These are phyloP conservation scores for Falco cherrug DNA, from an alignment of 2,797 vertebrate genomes.

Conservation along the genomic window DNA sequence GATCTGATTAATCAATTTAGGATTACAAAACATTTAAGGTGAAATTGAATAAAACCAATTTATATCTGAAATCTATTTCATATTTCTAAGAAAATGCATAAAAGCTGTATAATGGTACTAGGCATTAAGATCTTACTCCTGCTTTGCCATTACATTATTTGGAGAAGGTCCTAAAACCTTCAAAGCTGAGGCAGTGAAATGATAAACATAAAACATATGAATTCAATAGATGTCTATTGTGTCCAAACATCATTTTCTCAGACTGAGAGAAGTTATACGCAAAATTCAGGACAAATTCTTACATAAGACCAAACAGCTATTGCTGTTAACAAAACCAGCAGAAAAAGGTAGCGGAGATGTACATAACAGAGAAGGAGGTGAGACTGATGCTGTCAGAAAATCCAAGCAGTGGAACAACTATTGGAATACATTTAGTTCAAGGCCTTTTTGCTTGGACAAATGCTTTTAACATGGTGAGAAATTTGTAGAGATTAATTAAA, in stretches of 20 bases:
- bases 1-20: neutral
- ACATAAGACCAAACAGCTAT: neutral
- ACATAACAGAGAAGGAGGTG: neutral
- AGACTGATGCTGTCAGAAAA: neutral
- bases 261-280: neutral
- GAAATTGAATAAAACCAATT: neutral
- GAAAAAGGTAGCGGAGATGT: neutral
- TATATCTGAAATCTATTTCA: neutral
- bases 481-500: neutral
- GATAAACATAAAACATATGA: neutral
- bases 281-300: neutral
- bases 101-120: neutral
- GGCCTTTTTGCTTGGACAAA: neutral
- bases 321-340: neutral
- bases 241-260: neutral
- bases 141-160: neutral
- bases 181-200: neutral
- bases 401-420: neutral
- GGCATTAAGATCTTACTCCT: neutral
- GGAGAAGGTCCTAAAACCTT: neutral
- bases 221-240: neutral
- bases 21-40: neutral
- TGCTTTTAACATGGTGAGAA: neutral
- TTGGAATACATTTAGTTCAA: neutral
- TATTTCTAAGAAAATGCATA: neutral